phyloP scores from a whole-genome alignment of 2,797 vertebrate species.

The Coregonus sp. region DNA sequence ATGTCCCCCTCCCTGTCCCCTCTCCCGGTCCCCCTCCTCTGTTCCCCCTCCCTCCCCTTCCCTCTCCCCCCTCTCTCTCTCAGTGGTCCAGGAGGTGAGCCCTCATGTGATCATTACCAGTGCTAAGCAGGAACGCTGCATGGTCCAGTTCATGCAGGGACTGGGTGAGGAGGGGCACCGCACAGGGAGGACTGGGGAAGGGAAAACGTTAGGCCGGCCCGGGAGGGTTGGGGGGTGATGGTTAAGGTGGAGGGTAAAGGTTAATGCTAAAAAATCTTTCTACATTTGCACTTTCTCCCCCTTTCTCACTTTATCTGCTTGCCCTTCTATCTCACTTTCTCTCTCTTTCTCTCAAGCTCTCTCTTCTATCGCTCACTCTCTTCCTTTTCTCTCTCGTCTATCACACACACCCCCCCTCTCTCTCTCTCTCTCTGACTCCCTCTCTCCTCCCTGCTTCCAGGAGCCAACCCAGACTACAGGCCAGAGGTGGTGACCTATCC shows the following conservation, averaged over 20 bases:
- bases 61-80: neutral
- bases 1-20: neutral
- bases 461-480: conserved; percentile 71
- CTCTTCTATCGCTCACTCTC: neutral
- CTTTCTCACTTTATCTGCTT: neutral
- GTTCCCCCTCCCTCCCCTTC: neutral
- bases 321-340: neutral
- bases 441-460: conserved; percentile 43
- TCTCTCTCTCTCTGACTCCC: conserved; percentile 1
- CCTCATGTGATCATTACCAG: conserved; percentile 88
- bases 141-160: conserved; percentile 81
- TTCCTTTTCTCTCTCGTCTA: neutral
- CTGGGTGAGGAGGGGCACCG: conserved; percentile 71
- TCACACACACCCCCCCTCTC: neutral
- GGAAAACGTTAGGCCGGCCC: neutral
- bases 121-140: conserved; percentile 88
- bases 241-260: neutral
- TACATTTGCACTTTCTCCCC: neutral
- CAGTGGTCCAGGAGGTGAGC: conserved; percentile 84
- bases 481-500: conserved; percentile 89
- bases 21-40: neutral
- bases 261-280: neutral
- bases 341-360: neutral
- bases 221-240: neutral
- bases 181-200: neutral